Evolutionary conservation across 2,113 vertebrate species (phyloP).

Genomic region (Brachirus orientalis): DNA sequence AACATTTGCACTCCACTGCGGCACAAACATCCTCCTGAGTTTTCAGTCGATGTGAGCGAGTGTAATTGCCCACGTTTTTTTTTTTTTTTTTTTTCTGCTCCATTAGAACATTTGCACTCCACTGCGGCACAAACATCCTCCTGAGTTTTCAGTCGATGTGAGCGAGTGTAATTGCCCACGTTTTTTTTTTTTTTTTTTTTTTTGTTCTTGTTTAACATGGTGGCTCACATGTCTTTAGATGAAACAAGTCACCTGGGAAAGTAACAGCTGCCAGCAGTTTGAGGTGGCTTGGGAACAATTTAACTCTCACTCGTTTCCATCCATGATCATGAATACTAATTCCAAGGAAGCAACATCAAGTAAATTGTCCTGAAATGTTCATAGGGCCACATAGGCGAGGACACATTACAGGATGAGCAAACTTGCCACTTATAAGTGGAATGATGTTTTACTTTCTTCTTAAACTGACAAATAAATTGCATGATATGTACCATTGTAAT

Average conservation of each 20-base stretch:
- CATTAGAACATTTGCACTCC: slow-evolving; percentile 14
- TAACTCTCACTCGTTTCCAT: slow-evolving; percentile 51
- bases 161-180: slow-evolving; percentile 29
- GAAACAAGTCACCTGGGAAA: slow-evolving; percentile 75
- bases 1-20: slow-evolving; percentile 3
- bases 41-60: slow-evolving; percentile 29
- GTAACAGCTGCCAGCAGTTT: slow-evolving; percentile 70
- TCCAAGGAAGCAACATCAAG: slow-evolving; percentile 17
- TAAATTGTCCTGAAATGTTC: slow-evolving; percentile 17
- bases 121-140: slow-evolving; percentile 24
- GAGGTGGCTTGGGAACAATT: slow-evolving; percentile 66
- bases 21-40: slow-evolving; percentile 27
- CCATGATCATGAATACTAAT: slow-evolving; percentile 65
- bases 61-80: slow-evolving; percentile 22
- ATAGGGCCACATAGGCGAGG: not conserved
- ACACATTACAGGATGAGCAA: not conserved
- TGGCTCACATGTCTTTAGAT: slow-evolving; percentile 64
- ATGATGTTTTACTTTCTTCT: slow-evolving; percentile 22
- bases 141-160: slow-evolving; percentile 25
- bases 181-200: slow-evolving; percentile 23
- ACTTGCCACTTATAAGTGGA: slow-evolving; percentile 26
- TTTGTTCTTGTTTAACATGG: slow-evolving; percentile 33
- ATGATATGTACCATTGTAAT: slow-evolving; percentile 32
- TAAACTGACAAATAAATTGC: slow-evolving; percentile 4
- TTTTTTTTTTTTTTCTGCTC: too few relatives aligned